A percentile compares a stretch with the other conserved stretches of the same genome.
Conservation (phyloP, 2,888 invertebrate genomes). For the Pemphredon lugubris region DNA sequence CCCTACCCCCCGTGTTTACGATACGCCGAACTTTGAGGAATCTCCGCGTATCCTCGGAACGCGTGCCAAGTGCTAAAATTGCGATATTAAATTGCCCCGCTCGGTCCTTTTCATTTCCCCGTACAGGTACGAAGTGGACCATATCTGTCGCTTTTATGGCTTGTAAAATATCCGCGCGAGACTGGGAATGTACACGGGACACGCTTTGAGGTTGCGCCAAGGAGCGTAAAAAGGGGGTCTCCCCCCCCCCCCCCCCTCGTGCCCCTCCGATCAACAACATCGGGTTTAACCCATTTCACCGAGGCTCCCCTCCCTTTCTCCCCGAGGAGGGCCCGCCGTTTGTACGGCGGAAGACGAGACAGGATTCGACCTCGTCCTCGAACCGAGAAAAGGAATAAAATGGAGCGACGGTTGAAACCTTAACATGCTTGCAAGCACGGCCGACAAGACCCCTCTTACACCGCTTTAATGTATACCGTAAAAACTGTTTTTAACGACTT, state of each 20-base stretch:
- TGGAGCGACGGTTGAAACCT: conserved; percentile 69
- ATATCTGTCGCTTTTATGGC: conserved; percentile 58
- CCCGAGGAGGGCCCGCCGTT: conserved; percentile 15
- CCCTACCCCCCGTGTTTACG: too few relatives aligned
- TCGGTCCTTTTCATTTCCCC: conserved; percentile 15
- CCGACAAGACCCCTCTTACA: conserved; percentile 31
- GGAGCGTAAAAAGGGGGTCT: conserved; percentile 35
- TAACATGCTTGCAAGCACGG: conserved; percentile 62
- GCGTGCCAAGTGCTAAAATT: conserved; percentile 47
- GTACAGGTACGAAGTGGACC: conserved; percentile 4
- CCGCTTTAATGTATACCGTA: conserved; percentile 57
- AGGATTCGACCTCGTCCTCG: conserved; percentile 52
- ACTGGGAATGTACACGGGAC: conserved; percentile 2
- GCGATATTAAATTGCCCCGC: conserved; percentile 36
- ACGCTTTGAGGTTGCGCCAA: conserved; percentile 34
- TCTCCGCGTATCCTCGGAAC: too few relatives aligned
- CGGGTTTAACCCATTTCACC: conserved; percentile 49
- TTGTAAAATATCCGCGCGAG: conserved; percentile 50
- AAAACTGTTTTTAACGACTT: conserved; percentile 62
- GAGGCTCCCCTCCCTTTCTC: conserved; percentile 38
- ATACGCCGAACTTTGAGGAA: too few relatives aligned
- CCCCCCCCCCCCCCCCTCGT: conserved; percentile 7
- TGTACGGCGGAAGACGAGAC: conserved; percentile 40
- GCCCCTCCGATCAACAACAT: conserved; percentile 27
- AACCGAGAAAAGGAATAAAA: conserved; percentile 62